These are phyloP conservation scores for Pogonognathellus flavescens DNA, from an alignment of 1,140 invertebrate species.

Conservation along the genomic window DNA sequence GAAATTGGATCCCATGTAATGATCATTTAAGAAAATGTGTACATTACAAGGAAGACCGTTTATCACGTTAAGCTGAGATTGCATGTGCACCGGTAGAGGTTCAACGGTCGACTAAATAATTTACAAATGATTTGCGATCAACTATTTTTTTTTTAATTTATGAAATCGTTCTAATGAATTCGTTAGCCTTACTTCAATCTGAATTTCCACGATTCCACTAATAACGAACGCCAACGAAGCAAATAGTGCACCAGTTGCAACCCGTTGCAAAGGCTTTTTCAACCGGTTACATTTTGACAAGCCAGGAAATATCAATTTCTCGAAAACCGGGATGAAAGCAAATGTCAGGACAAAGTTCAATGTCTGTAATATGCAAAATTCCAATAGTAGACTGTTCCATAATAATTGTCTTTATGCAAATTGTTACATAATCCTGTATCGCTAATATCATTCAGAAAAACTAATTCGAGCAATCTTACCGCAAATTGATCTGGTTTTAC, in stretches of 20 bases:
- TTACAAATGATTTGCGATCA: not conserved
- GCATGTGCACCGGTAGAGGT: not conserved
- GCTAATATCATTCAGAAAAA: not conserved
- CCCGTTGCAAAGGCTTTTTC: slow-evolving; percentile 80
- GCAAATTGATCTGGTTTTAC: slow-evolving; percentile 75
- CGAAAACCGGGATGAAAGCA: slow-evolving; percentile 88
- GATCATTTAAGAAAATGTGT: not conserved
- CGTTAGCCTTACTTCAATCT: slow-evolving; percentile 75
- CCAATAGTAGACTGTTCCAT: not conserved
- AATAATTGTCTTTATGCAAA: too few species aligned
- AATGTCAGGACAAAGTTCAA: slow-evolving; percentile 90
- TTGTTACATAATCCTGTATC: too few species aligned
- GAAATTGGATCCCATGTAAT: not conserved
- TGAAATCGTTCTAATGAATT: too few species aligned
- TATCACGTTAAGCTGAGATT: not conserved
- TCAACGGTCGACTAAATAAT: not conserved
- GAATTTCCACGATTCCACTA: slow-evolving; percentile 86
- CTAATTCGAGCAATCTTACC: slow-evolving; percentile 55
- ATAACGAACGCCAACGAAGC: slow-evolving; percentile 87
- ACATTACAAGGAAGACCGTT: not conserved
- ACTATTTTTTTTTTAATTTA: too few species aligned
- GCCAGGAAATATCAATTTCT: slow-evolving; percentile 74
- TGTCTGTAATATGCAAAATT: slow-evolving; percentile 69
- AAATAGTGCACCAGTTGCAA: slow-evolving; percentile 84
- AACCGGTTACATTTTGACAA: slow-evolving; percentile 49